Evolutionary conservation across 2,888 invertebrate species (phyloP).

Genomic region (Meteorus cinctellus): DNA sequence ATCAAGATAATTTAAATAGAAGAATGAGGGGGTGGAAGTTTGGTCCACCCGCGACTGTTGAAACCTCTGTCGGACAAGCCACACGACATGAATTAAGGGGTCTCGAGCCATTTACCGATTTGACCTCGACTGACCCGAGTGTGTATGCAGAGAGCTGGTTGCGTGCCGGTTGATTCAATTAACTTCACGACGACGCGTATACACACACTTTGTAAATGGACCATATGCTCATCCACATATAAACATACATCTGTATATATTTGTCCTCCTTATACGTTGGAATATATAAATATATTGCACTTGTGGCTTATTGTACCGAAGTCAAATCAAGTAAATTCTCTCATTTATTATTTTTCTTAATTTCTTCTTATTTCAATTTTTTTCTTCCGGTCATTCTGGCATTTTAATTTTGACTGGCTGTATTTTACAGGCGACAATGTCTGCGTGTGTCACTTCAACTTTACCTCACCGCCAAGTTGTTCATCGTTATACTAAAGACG

Average conservation of each 20-base stretch:
- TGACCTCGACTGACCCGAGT: slow-evolving; percentile 70
- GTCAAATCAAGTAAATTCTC: slow-evolving; percentile 3
- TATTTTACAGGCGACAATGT: background rate
- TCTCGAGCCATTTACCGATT: slow-evolving; percentile 66
- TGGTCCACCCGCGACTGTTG: background rate
- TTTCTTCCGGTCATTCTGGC: slow-evolving; percentile 1
- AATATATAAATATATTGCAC: background rate
- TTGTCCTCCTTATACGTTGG: background rate
- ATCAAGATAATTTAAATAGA: background rate
- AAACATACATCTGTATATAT: background rate
- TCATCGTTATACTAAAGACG: slow-evolving; percentile 18
- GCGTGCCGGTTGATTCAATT: slow-evolving; percentile 71
- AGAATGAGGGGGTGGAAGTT: background rate
- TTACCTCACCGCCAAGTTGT: slow-evolving; percentile 20
- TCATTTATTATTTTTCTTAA: background rate
- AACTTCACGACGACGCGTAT: slow-evolving; percentile 61
- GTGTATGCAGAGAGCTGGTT: slow-evolving; percentile 63
- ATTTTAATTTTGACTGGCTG: background rate
- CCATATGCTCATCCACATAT: slow-evolving; percentile 22
- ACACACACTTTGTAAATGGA: slow-evolving; percentile 34
- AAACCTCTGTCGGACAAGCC: background rate
- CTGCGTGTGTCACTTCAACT: slow-evolving; percentile 10
- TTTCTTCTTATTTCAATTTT: background rate
- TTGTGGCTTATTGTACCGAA: background rate
- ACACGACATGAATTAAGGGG: slow-evolving; percentile 59